These are phyloP conservation scores for Drosophila repletoides DNA, from an alignment of 1,140 invertebrate genomes.

Conservation along the genomic window DNA sequence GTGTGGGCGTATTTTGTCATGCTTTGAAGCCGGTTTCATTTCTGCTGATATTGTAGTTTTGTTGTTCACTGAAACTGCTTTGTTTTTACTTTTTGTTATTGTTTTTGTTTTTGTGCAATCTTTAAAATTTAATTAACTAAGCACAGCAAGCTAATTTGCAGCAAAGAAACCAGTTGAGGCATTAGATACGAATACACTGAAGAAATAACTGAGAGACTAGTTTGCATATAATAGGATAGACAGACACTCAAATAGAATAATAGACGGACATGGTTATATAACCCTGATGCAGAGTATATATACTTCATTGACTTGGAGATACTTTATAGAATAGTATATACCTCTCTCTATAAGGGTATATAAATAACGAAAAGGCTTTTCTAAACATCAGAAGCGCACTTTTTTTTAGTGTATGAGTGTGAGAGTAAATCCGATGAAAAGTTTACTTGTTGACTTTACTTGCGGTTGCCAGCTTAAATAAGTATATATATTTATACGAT, in stretches of 20 bases:
- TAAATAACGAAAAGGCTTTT: no score
- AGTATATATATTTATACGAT: conserved; percentile 6
- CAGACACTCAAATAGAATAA: no score
- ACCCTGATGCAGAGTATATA: no score
- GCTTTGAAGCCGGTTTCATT: background rate
- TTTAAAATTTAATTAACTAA: conserved; percentile 8
- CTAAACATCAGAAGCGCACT: no score
- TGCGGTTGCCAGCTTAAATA: conserved; percentile 34
- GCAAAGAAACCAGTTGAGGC: background rate
- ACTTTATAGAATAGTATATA: no score
- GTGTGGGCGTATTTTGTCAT: background rate
- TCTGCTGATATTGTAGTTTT: background rate
- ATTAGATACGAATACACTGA: background rate
- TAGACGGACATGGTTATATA: no score
- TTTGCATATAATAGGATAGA: no score
- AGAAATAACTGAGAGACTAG: no score
- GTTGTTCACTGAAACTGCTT: conserved; percentile 1
- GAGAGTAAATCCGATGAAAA: conserved; percentile 52
- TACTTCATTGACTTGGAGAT: no score
- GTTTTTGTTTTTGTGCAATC: conserved; percentile 2
- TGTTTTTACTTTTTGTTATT: background rate
- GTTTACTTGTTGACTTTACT: conserved; percentile 69
- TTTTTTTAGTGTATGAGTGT: background rate
- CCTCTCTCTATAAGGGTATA: no score
- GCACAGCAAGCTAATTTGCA: background rate